phyloP scores from a whole-genome alignment of 2,888 invertebrate species.

The Scaptomyza tumidula region DNA sequence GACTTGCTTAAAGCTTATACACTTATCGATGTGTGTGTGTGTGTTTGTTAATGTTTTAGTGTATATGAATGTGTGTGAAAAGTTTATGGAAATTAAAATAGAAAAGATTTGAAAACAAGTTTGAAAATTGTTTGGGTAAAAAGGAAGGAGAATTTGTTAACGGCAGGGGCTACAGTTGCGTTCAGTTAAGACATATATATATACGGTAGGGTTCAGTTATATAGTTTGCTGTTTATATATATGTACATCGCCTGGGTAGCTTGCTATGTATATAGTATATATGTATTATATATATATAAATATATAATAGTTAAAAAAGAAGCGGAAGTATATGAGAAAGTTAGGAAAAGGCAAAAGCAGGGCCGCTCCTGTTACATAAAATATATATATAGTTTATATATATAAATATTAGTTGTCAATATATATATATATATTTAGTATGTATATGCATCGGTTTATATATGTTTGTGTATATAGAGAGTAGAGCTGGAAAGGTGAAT shows the following conservation, averaged over 20 bases:
- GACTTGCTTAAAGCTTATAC: slow-evolving; percentile 75
- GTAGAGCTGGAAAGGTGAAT: slow-evolving; percentile 17
- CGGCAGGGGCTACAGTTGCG: slow-evolving; percentile 77
- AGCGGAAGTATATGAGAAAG: slow-evolving; percentile 45
- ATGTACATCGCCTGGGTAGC: slow-evolving; percentile 81
- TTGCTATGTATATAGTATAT: slow-evolving; percentile 66
- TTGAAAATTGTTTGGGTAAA: slow-evolving; percentile 11
- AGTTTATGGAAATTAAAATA: background rate
- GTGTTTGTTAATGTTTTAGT: slow-evolving; percentile 4
- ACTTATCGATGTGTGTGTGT: slow-evolving; percentile 24
- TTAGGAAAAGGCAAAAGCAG: slow-evolving; percentile 29
- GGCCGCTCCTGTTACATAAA: slow-evolving; percentile 44
- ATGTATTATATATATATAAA: slow-evolving; percentile 30
- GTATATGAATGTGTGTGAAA: slow-evolving; percentile 21
- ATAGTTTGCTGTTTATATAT: slow-evolving; percentile 59
- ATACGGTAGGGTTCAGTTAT: slow-evolving; percentile 53
- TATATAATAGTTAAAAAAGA: slow-evolving; percentile 47
- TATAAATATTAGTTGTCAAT: slow-evolving; percentile 35
- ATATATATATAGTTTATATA: slow-evolving; percentile 5
- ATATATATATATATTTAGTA: slow-evolving; percentile 19
- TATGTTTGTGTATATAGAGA: slow-evolving; percentile 33
- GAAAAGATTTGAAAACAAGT: slow-evolving; percentile 34
- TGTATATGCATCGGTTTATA: slow-evolving; percentile 39
- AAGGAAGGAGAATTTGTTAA: slow-evolving; percentile 28
- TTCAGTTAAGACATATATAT: slow-evolving; percentile 47